These are phyloP conservation scores for Seriola rivoliana DNA, from an alignment of 2,113 vertebrate genomes.

Conservation along the genomic window DNA sequence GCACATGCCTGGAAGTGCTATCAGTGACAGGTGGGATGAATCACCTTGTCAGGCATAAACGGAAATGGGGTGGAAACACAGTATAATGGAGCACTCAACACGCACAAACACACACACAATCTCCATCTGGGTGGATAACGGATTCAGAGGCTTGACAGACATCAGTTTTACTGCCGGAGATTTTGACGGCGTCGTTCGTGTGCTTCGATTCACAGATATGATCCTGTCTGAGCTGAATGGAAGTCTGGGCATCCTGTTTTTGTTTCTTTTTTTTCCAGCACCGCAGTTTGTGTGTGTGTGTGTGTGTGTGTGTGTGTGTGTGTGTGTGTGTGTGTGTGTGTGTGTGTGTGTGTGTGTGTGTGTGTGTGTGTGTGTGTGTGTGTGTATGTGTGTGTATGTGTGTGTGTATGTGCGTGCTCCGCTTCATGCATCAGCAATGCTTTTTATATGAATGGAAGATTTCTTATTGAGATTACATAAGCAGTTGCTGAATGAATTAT, in stretches of 20 bases:
- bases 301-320: no score
- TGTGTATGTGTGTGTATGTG: not conserved
- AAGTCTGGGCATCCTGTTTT: not conserved
- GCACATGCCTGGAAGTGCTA: slow-evolving; percentile 1
- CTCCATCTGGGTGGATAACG: slow-evolving; percentile 41
- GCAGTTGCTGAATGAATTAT: slow-evolving; percentile 63
- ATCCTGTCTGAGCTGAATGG: slow-evolving; percentile 19
- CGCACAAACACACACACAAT: not conserved
- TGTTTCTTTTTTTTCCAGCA: not conserved
- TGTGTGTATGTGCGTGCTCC: not conserved
- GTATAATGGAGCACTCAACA: slow-evolving; percentile 8
- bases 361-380: not conserved
- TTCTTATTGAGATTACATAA: slow-evolving; percentile 63
- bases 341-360: not conserved
- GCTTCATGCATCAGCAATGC: slow-evolving; percentile 24
- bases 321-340: slow-evolving; percentile 13
- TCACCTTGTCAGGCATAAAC: slow-evolving; percentile 55
- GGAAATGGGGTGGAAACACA: slow-evolving; percentile 22
- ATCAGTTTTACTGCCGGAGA: slow-evolving; percentile 45
- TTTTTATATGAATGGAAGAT: slow-evolving; percentile 60
- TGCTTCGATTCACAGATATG: slow-evolving; percentile 11
- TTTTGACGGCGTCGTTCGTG: slow-evolving; percentile 54
- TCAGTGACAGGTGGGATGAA: slow-evolving; percentile 50
- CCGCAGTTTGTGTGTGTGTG: slow-evolving; percentile 1
- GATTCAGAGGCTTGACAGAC: slow-evolving; percentile 23